Percentiles rank a stretch among this genome's conserved stretches.
Evolutionary conservation across 2,113 vertebrate species (phyloP).

Genomic region (Sminthopsis crassicaudata): DNA sequence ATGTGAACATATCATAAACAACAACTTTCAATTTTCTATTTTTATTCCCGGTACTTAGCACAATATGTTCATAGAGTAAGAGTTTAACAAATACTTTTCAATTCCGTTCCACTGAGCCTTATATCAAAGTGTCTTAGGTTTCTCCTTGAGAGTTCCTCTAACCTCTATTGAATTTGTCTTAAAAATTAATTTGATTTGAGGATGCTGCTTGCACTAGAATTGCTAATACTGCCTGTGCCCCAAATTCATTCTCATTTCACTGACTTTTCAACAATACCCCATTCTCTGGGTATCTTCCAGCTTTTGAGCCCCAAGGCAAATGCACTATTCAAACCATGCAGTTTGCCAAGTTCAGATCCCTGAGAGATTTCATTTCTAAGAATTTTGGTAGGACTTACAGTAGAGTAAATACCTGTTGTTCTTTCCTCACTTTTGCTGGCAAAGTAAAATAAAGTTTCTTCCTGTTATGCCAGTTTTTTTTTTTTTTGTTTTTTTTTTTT

Average conservation of each 20-base stretch:
- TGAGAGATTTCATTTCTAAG: not conserved
- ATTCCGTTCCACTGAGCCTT: not conserved
- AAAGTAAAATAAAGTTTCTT: not conserved
- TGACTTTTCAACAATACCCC: not conserved
- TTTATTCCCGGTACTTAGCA: not conserved
- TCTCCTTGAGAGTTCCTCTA: not conserved
- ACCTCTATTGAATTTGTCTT: not conserved
- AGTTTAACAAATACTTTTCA: not conserved
- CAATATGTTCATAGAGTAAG: not conserved
- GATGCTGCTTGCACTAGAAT: not conserved
- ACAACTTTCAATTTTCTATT: not conserved
- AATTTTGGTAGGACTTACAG: not conserved
- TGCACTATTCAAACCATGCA: not conserved
- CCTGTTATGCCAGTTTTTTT: not conserved
- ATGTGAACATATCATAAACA: not conserved
- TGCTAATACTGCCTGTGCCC: not conserved
- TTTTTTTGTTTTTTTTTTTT: not conserved
- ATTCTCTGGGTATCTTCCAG: conserved; percentile 1
- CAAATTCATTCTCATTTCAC: conserved; percentile 19
- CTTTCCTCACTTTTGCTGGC: not conserved
- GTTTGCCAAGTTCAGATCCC: not conserved
- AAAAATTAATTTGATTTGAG: conserved; percentile 1
- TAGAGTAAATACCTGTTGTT: not conserved
- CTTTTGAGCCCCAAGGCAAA: not conserved
- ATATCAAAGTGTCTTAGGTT: not conserved